Evolutionary conservation across 2,113 vertebrate species (phyloP).

Genomic region (Meles meles): DNA sequence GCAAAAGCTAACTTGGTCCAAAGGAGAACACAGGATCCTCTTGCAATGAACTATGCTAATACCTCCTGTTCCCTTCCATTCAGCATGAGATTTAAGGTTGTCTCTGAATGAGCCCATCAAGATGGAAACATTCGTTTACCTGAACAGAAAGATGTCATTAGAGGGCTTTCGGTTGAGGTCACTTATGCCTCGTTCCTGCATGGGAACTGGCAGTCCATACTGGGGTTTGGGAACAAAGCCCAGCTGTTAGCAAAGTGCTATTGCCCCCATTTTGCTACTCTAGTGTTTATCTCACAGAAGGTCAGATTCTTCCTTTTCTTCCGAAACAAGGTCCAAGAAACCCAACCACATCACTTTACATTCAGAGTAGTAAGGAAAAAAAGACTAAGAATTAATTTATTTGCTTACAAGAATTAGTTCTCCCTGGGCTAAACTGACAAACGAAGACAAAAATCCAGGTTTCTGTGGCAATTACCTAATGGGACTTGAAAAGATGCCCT

Average conservation of each 20-base stretch:
- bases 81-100: background rate
- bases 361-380: background rate
- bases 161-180: background rate
- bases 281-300: background rate
- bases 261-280: background rate
- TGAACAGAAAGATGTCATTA: background rate
- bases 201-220: background rate
- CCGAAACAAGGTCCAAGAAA: slow-evolving; percentile 49
- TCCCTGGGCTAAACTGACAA: slow-evolving; percentile 60
- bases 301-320: slow-evolving; percentile 44
- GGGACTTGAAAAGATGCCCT: slow-evolving; percentile 49
- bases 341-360: background rate
- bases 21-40: background rate
- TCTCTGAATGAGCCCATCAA: background rate
- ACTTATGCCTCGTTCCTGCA: background rate
- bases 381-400: slow-evolving; percentile 13
- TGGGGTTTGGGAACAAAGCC: background rate
- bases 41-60: background rate
- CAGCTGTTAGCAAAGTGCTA: background rate
- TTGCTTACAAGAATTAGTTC: slow-evolving; percentile 33
- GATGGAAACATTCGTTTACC: background rate
- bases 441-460: slow-evolving; percentile 15
- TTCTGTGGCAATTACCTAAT: slow-evolving; percentile 79
- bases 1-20: background rate
- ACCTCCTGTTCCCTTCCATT: background rate